These are phyloP conservation scores for Gavialis gangeticus DNA, from an alignment of 2,113 vertebrate genomes.

Conservation along the genomic window DNA sequence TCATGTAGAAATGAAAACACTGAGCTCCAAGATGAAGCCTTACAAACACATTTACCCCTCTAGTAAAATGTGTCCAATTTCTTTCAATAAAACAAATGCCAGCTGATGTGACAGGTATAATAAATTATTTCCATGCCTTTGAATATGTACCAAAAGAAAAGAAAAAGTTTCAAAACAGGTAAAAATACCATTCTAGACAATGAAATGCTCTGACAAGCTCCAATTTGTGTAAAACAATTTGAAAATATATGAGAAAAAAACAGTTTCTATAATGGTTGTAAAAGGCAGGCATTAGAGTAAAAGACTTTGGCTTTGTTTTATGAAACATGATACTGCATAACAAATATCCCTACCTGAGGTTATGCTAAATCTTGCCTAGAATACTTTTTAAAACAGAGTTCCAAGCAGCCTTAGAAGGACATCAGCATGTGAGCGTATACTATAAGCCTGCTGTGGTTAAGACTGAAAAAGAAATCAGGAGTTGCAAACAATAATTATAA, in stretches of 20 bases:
- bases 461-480: not conserved
- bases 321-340: not conserved
- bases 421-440: not conserved
- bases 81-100: not conserved
- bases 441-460: not conserved
- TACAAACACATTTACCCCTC: not conserved
- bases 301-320: not conserved
- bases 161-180: not conserved
- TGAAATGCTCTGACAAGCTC: not conserved
- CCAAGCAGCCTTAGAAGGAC: not conserved
- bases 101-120: not conserved
- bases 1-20: not conserved
- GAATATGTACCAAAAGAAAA: not conserved
- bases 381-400: not conserved
- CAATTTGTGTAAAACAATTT: not conserved
- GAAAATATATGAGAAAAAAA: not conserved
- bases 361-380: not conserved
- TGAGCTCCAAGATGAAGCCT: not conserved
- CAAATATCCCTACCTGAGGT: not conserved
- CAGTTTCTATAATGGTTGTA: not conserved
- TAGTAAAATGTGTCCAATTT: not conserved
- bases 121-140: not conserved
- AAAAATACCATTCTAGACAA: not conserved
- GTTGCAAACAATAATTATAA: not conserved
- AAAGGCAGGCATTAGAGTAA: not conserved